Evolutionary conservation across 1,140 invertebrate species (phyloP).

Genomic region (Tetramorium simillimum): DNA sequence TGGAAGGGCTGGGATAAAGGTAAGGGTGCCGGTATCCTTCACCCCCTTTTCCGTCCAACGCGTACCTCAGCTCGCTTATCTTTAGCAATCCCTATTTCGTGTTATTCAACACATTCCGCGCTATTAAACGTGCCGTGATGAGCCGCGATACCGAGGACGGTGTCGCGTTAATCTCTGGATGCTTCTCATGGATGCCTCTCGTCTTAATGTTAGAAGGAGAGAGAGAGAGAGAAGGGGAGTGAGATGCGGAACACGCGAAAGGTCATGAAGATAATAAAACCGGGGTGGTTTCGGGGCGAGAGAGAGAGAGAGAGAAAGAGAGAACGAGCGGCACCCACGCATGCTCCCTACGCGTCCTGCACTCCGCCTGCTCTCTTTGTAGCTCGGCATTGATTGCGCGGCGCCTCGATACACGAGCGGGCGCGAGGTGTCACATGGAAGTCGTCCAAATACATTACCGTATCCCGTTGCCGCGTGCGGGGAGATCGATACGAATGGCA

Average conservation of each 20-base stretch:
- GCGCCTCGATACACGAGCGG: slow-evolving; percentile 27
- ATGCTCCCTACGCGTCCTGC: slow-evolving; percentile 43
- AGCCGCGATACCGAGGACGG: background rate
- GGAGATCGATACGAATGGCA: slow-evolving; percentile 52
- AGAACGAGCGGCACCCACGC: slow-evolving; percentile 27
- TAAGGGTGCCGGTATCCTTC: background rate
- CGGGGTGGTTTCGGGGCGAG: slow-evolving; percentile 19
- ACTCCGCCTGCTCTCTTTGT: slow-evolving; percentile 51
- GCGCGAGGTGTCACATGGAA: slow-evolving; percentile 54
- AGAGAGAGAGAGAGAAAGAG: background rate
- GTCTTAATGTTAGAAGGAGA: background rate
- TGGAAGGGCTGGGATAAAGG: slow-evolving; percentile 21
- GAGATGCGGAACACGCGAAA: background rate
- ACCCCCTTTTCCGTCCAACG: slow-evolving; percentile 15
- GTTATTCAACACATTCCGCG: slow-evolving; percentile 21
- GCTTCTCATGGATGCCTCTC: background rate
- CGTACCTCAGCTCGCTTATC: slow-evolving; percentile 27
- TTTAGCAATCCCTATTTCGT: slow-evolving; percentile 14
- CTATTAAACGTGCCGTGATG: slow-evolving; percentile 36
- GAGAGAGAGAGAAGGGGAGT: too few relatives aligned
- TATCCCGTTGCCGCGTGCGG: background rate
- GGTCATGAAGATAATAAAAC: slow-evolving; percentile 60
- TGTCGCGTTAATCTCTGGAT: slow-evolving; percentile 7
- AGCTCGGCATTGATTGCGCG: slow-evolving; percentile 48
- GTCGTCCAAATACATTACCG: slow-evolving; percentile 54